Base-by-base conservation (phyloP, 2,113 vertebrate species). In the Alethe diademata region DNA sequence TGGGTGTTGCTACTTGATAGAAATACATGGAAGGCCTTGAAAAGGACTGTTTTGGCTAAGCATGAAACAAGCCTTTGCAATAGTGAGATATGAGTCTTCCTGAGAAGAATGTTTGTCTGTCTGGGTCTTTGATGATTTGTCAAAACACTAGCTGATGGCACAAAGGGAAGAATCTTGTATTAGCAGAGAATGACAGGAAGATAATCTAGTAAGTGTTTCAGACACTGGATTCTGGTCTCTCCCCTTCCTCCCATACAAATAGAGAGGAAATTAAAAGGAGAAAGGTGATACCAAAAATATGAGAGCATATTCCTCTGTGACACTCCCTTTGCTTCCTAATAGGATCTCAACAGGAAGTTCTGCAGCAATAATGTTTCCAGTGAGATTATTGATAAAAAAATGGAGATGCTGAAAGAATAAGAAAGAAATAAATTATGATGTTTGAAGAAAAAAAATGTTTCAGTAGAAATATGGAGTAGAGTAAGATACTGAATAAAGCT, bases 181-280 rank as follows among this genome's bases (percentile, higher is more conserved):
- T 75, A 91, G 45, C 53, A 85, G 57, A 81, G 80, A 96, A 84
- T 84, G 69, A 31, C 93, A 89, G 87, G 93, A 94, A 93, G 65
- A 78, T 82, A 86, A 88, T 61, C 85, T 50, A 57, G 5, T 28
- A 82, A 88, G 38, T 65, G 33, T 88, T 93, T 86, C 53, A 86
- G 79, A 79, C 23, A 14, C 33, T 79, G 75, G 29, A 26, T 60
- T 92, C 73, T 82, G 58, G 84, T 58, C 91, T 92, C 18, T 91
- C 61, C 73, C 45, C 33, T 95, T 95, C 93, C 95, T 92, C 45
- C 42, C 81, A 85, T 95, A 90, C 61, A 91, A 95, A 82, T 22
- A 72, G 61, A 75, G 33, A 85, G 93, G 81, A 96, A 95, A 95
- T 92, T 91, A 78, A 92, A 84, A 87, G 79, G 29, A 95, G 84